Percentiles rank a stretch among this genome's conserved stretches.
Conservation (phyloP, 2,113 vertebrate species). For the Amazona guildingii region DNA sequence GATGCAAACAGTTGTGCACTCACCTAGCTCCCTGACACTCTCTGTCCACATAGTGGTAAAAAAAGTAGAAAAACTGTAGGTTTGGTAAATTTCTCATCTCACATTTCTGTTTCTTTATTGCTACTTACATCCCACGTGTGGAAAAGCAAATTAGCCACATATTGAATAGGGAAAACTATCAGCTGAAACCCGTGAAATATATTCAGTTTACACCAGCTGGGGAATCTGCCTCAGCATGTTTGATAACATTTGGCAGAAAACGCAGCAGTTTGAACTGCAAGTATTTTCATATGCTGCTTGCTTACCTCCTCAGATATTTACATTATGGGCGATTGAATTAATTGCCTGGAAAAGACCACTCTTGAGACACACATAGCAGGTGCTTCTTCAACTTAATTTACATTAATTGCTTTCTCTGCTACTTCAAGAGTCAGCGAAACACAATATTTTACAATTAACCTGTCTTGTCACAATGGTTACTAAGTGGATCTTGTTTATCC, state of each 20-base stretch:
- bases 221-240: neutral
- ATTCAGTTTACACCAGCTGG: neutral
- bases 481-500: neutral
- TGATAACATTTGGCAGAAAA: neutral
- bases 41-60: neutral
- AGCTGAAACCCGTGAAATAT: neutral
- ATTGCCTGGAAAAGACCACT: conserved; percentile 38
- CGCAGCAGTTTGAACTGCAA: neutral
- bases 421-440: conserved; percentile 6
- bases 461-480: neutral
- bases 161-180: neutral
- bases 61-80: neutral
- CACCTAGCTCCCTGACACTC: neutral
- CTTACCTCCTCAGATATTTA: conserved; percentile 22
- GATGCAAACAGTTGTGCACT: accelerated
- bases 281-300: neutral
- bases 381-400: conserved; percentile 32
- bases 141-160: neutral
- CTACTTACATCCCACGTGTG: neutral
- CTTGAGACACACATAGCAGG: conserved; percentile 38
- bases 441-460: conserved; percentile 21
- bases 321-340: conserved; percentile 29
- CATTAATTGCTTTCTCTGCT: conserved; percentile 37
- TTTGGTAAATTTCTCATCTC: neutral
- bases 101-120: neutral